A percentile compares a stretch with the other conserved stretches of the same genome.
Conservation (phyloP, 1,140 invertebrate species). For the Nautilus pompilius region DNA sequence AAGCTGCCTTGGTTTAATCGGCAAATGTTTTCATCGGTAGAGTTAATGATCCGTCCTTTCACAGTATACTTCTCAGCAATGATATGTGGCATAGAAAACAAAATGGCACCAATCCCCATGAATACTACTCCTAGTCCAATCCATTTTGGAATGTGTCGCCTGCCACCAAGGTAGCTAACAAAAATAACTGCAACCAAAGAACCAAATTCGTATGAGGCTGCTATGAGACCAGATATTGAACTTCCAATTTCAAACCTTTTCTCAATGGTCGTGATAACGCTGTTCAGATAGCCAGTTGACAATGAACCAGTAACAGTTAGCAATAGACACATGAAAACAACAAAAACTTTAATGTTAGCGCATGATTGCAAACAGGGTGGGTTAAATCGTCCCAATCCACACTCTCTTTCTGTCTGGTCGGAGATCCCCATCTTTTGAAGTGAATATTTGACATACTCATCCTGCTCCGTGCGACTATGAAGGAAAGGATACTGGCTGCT, state of each 20-base stretch:
- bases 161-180: constrained; percentile 90
- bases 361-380: constrained; percentile 77
- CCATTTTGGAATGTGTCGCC: constrained; percentile 93
- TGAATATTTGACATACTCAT: constrained; percentile 24
- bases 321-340: constrained; percentile 84
- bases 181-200: constrained; percentile 92
- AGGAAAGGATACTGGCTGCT: constrained; percentile 30
- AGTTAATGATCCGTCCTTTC: constrained; percentile 53
- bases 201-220: constrained; percentile 92
- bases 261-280: constrained; percentile 95
- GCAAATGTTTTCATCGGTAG: constrained; percentile 46
- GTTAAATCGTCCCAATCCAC: constrained; percentile 77
- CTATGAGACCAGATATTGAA: constrained; percentile 85
- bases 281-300: constrained; percentile 77
- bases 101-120: constrained; percentile 81
- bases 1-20: constrained; percentile 7
- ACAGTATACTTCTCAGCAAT: constrained; percentile 54
- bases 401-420: constrained; percentile 61
- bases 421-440: constrained; percentile 13
- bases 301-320: constrained; percentile 67
- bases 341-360: constrained; percentile 76
- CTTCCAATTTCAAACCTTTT: constrained; percentile 94
- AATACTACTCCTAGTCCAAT: constrained; percentile 86
- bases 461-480: constrained; percentile 25
- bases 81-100: constrained; percentile 70